A percentile compares a stretch with the other conserved stretches of the same genome.
phyloP scores from a whole-genome alignment of 2,888 invertebrate genomes.

The Heliconius ethilla region DNA sequence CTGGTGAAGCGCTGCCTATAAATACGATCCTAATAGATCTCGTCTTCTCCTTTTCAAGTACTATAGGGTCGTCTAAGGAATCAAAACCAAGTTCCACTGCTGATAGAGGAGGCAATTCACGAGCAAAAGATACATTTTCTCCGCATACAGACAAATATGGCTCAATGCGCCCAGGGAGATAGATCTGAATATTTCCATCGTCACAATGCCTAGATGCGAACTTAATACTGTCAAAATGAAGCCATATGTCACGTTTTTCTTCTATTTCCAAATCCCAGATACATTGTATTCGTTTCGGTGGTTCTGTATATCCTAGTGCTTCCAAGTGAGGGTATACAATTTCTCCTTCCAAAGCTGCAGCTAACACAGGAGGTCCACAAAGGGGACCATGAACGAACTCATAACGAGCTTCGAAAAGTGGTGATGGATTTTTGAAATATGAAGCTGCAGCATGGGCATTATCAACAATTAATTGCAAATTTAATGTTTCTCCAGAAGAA shows the following conservation, averaged over 20 bases:
- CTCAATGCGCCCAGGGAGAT: conserved; percentile 86
- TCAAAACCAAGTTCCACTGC: conserved; percentile 88
- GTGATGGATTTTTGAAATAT: conserved; percentile 92
- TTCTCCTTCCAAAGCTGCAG: conserved; percentile 91
- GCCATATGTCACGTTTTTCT: conserved; percentile 91
- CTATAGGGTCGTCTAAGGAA: conserved; percentile 78
- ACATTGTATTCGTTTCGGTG: conserved; percentile 87
- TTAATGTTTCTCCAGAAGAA: conserved; percentile 90
- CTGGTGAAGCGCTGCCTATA: conserved; percentile 89
- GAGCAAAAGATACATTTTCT: conserved; percentile 90
- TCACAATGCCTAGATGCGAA: conserved; percentile 93
- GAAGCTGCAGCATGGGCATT: conserved; percentile 92
- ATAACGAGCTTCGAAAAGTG: conserved; percentile 92
- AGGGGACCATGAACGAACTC: conserved; percentile 95
- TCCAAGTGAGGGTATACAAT: conserved; percentile 93
- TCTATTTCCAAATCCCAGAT: conserved; percentile 92
- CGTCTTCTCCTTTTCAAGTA: conserved; percentile 83
- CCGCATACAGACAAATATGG: conserved; percentile 92
- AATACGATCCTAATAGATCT: conserved; percentile 87
- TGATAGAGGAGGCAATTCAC: conserved; percentile 90
- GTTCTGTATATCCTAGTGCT: conserved; percentile 86
- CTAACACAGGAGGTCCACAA: conserved; percentile 91
- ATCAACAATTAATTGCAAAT: conserved; percentile 91
- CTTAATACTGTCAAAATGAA: conserved; percentile 93
- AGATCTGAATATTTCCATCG: conserved; percentile 92